These are phyloP conservation scores for Micronycteris hirsuta DNA, from an alignment of 2,113 vertebrate species.

Conservation along the genomic window DNA sequence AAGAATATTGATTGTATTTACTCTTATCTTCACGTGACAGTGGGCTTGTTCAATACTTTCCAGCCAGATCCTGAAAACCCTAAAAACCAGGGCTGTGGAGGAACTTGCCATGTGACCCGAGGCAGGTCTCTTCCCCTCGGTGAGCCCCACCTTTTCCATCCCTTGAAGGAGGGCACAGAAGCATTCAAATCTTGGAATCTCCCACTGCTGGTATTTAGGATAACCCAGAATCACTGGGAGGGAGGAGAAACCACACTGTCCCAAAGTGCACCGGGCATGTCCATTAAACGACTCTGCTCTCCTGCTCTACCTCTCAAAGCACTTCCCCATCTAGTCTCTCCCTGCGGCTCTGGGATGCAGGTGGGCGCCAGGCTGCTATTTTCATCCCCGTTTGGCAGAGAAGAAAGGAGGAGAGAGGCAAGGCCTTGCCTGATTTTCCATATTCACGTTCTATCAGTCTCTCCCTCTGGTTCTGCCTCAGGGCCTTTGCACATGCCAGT, in stretches of 20 bases:
- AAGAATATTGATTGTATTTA: neutral
- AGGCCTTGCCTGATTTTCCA: neutral
- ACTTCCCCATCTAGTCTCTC: neutral
- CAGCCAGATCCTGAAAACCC: neutral
- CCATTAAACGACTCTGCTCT: neutral
- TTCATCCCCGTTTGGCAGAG: neutral
- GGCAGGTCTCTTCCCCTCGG: neutral
- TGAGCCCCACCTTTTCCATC: neutral
- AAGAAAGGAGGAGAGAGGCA: neutral
- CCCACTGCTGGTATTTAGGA: neutral
- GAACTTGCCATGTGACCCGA: neutral
- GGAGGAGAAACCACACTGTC: neutral
- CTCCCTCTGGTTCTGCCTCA: neutral
- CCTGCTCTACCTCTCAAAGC: neutral
- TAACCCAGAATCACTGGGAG: neutral
- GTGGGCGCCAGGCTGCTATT: neutral
- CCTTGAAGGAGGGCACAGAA: neutral
- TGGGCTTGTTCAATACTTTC: neutral
- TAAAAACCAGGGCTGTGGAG: neutral
- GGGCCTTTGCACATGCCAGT: slow-evolving; percentile 19
- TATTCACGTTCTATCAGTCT: neutral
- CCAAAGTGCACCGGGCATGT: neutral
- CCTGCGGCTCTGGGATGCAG: neutral
- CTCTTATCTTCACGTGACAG: neutral
- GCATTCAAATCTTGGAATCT: neutral